Percentiles rank a stretch among this genome's conserved stretches.
Evolutionary conservation across 2,113 vertebrate genomes (phyloP).

Genomic region (Balaeniceps rex): DNA sequence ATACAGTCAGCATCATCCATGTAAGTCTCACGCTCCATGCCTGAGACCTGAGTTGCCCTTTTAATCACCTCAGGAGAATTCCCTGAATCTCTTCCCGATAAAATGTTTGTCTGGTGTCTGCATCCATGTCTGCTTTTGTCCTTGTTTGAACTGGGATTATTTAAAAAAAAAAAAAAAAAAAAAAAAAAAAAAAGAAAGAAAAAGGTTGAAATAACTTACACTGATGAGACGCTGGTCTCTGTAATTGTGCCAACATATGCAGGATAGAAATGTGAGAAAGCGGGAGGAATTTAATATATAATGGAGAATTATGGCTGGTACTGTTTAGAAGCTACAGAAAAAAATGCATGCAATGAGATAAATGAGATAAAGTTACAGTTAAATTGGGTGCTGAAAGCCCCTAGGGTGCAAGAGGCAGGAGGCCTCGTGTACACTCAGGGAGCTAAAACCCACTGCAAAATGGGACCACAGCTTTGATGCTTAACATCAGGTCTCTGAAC

Average conservation of each 20-base stretch:
- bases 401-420: neutral
- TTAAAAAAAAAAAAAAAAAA: neutral
- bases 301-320: neutral
- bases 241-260: neutral
- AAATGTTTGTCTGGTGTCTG: neutral
- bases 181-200: neutral
- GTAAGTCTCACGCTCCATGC: neutral
- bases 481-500: neutral
- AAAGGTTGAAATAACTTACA: neutral
- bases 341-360: neutral
- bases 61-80: neutral
- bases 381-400: neutral
- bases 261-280: neutral
- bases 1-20: neutral
- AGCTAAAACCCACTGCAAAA: neutral
- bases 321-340: neutral
- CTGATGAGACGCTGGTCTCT: neutral
- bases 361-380: neutral
- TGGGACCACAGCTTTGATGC: neutral
- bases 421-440: too few relatives aligned
- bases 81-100: neutral
- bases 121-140: neutral
- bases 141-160: neutral
- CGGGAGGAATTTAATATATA: neutral
- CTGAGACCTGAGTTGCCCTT: neutral